phyloP scores from a whole-genome alignment of 2,113 vertebrate species.

The Anoura caudifer region DNA sequence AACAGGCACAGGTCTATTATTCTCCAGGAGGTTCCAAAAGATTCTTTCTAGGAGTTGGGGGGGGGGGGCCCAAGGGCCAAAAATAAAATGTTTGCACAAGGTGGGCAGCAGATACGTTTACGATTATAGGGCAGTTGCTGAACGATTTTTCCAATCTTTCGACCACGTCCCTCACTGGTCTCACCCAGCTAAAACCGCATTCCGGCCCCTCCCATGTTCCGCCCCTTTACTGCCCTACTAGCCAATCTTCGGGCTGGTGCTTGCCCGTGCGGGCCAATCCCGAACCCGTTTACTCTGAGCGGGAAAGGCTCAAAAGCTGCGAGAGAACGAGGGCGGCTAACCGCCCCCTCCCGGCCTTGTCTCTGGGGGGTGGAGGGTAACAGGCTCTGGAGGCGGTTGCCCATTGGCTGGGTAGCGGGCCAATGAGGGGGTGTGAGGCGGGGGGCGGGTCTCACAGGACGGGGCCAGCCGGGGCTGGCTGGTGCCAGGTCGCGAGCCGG shows the following conservation, averaged over 20 bases:
- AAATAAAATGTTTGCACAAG: not conserved
- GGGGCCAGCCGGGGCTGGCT: not conserved
- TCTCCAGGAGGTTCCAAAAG: not conserved
- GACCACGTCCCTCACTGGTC: not conserved
- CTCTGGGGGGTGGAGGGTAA: not conserved
- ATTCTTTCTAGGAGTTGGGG: conserved; percentile 52
- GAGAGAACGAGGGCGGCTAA: not conserved
- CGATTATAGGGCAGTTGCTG: not conserved
- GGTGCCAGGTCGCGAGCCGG: not conserved
- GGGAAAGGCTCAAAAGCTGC: conserved; percentile 52
- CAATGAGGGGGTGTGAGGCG: conserved; percentile 50
- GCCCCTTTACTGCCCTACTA: not conserved
- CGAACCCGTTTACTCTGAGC: conserved; percentile 48
- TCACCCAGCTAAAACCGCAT: not conserved
- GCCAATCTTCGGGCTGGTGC: conserved; percentile 35
- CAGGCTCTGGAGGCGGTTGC: not conserved
- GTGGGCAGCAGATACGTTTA: not conserved
- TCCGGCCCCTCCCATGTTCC: not conserved
- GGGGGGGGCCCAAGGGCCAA: not conserved
- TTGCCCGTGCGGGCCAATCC: conserved; percentile 37
- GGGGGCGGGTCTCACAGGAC: not conserved
- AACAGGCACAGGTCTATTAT: not conserved
- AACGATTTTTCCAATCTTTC: conserved; percentile 14
- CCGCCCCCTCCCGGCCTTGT: not conserved
- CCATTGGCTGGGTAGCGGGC: conserved; percentile 60